Base-by-base conservation (phyloP, 1,140 invertebrate genomes). In the Sminthurides bifidus region DNA sequence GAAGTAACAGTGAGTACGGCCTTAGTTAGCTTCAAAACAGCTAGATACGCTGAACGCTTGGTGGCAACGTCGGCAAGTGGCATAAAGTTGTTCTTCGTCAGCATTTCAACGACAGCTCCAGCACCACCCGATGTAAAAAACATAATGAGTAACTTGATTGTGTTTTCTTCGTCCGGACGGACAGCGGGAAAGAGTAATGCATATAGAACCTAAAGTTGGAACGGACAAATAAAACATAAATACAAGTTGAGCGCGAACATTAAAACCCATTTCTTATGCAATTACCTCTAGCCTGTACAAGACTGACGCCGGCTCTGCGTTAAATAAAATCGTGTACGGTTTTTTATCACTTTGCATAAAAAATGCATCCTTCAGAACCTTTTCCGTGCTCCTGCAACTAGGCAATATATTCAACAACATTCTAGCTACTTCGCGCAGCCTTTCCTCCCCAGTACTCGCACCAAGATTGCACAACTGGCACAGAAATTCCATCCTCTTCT, bases 391-490 rank as follows among this genome's bases (percentile, higher is more conserved):
- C n/a, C 73, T 77, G 75, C 93, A 90, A 57, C 87, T 82, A 41
- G 92, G 92, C 70, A 95, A 83, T 37, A 94, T 74, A 70, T 90
- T 84, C n/a, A 95, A 76, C 23, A 96, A 73, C 53, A 82, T 76
- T 65, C 91, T 79, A 3, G 87, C 88, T 52, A 84, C 83, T 67
- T 96, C 90, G 40, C 88, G 77, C 49, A 97, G 73, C 37, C 81
- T 80, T 17, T 82, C 76, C 66, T 92, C 81, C 51, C 82, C 77
- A 54, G 92, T 74, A 44, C 80, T 79, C 69, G 87, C 87, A 45
- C 90, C 92, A 54, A 92, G 72, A 68, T 92, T 87, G 65, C 89
- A 87, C 52, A 96, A 72, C 73, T 92, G 85, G 70, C 94, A 84
- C 65, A 95, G 83, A 72, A 95, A 95, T 64, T 83, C 81, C 35